Base-by-base conservation (phyloP, 2,113 vertebrate genomes). In the Etheostoma cragini region DNA sequence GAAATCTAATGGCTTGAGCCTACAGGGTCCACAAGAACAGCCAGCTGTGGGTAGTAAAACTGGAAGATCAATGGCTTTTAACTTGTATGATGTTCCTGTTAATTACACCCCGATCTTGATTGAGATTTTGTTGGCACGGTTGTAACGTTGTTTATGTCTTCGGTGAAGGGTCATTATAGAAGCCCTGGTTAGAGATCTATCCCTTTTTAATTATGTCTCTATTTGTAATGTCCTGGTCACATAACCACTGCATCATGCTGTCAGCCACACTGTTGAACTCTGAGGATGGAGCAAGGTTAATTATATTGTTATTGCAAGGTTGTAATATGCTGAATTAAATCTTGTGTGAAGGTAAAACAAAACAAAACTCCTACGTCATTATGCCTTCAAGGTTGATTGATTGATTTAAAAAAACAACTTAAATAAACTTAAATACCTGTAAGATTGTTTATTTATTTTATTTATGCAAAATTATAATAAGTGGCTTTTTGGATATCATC, bases 61-160 rank as follows among this genome's bases (percentile, higher is more conserved):
- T 16, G n/a, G 33, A 70, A 81, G 72, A 85, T 83, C 63, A 82
- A 85, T 85, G 68, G 73, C 74, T 87, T 87, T 67, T 16, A 85
- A 82, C 57, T 63, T 80, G 72, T 67, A 71, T 74, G 30, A 50
- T 76, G 35, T 69, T 73, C 76, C 78, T 81, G 70, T 81, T 88
- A 86, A 82, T 90, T 81, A 75, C 33, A 61, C 45, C 42, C 26
- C n/a, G 11, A 49, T 85, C 56, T 56, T 81, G 42, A 64, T 76
- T 46, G 67, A 81, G 68, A 76, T 73, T 83, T 72, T 84, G 76
- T 82, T 83, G 71, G 67, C 67, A 62, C 58, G 81, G 81, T 77
- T 71, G 68, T 82, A 91, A 86, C 53, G 19, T 80, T 92, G 80
- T 89, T 87, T 88, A 81, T 84, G 84, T 86, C 80, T 86, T 76